These are phyloP conservation scores for Aphelenchoides avenae DNA, from an alignment of 1,140 invertebrate species.

Conservation along the genomic window DNA sequence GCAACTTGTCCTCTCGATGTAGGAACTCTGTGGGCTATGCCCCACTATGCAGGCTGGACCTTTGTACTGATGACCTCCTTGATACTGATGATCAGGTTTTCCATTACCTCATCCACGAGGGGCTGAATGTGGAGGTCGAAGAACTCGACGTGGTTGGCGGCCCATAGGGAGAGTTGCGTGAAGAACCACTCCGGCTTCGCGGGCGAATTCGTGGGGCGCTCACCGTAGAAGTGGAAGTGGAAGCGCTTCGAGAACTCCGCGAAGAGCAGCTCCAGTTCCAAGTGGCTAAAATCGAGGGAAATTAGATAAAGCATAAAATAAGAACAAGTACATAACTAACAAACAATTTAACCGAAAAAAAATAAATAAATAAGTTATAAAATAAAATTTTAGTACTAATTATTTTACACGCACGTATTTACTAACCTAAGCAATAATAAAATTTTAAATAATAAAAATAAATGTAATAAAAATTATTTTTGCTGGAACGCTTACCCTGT, in stretches of 20 bases:
- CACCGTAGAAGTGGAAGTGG: conserved; percentile 41
- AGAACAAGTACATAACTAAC: no score
- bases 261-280: conserved; percentile 7
- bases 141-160: conserved; percentile 33
- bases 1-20: no score
- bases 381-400: background rate
- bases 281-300: no score
- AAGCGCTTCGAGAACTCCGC: conserved; percentile 22
- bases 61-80: no score
- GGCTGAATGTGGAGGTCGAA: conserved; percentile 36
- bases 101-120: conserved; percentile 27
- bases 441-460: conserved; percentile 1
- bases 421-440: background rate
- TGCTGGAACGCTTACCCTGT: no score
- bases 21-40: no score
- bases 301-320: no score
- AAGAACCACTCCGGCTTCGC: conserved; percentile 46
- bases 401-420: background rate
- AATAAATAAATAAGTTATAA: background rate
- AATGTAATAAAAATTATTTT: conserved; percentile 1
- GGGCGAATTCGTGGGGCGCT: conserved; percentile 32
- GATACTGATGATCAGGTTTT: no score
- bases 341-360: conserved; percentile 9
- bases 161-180: conserved; percentile 35
- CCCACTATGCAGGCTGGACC: no score